Percentiles rank a stretch among this genome's conserved stretches.
phyloP scores from a whole-genome alignment of 2,113 vertebrate species.

The Macroglossus sobrinus region DNA sequence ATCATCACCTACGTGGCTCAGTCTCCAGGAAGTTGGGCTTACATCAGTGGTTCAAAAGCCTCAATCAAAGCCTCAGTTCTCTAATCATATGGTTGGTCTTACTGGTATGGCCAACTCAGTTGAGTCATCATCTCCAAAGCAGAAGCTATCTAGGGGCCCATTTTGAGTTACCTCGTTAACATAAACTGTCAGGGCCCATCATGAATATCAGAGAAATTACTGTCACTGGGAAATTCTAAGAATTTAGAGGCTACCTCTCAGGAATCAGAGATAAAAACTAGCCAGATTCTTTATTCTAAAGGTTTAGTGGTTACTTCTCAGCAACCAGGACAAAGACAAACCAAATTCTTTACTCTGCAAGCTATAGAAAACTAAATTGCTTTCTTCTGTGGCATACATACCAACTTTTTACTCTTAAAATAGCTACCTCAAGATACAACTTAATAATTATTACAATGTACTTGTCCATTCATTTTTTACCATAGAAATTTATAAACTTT shows the following conservation, averaged over 20 bases:
- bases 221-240: not conserved
- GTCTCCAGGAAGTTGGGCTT: not conserved
- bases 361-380: not conserved
- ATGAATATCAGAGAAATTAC: not conserved
- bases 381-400: not conserved
- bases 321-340: not conserved
- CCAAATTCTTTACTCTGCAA: not conserved
- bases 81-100: not conserved
- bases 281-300: not conserved
- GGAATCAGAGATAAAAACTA: not conserved
- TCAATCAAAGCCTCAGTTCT: not conserved
- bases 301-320: not conserved
- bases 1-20: not conserved
- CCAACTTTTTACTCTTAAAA: not conserved
- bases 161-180: not conserved
- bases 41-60: not conserved
- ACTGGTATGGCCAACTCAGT: not conserved
- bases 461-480: not conserved
- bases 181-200: not conserved
- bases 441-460: not conserved
- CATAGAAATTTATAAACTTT: slow-evolving; percentile 31
- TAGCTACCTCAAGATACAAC: not conserved
- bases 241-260: not conserved
- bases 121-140: not conserved
- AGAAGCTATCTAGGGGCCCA: not conserved